These are phyloP conservation scores for Pipra filicauda DNA, from an alignment of 2,113 vertebrate species.

Conservation along the genomic window DNA sequence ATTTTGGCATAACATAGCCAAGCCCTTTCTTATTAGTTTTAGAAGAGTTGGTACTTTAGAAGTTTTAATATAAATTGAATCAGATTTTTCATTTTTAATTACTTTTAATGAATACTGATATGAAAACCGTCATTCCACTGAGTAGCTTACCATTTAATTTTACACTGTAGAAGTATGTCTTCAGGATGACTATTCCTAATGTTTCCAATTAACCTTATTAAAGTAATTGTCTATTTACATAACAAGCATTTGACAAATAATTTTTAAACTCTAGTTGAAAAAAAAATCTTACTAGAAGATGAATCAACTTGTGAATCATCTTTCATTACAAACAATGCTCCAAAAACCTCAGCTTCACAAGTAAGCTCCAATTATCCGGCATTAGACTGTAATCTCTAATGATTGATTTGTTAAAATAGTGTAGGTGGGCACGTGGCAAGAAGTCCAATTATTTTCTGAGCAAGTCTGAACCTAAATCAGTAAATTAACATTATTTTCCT, in stretches of 20 bases:
- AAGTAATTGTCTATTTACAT: conserved; percentile 78
- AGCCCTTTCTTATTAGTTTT: not conserved
- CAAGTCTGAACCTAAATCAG: not conserved
- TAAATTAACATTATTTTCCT: not conserved
- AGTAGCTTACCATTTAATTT: conserved; percentile 56
- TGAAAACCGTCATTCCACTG: conserved; percentile 41
- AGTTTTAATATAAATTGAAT: not conserved
- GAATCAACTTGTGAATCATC: not conserved
- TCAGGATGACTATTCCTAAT: conserved; percentile 68
- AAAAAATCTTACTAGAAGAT: conserved; percentile 30
- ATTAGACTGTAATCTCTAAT: not conserved
- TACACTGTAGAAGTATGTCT: conserved; percentile 49
- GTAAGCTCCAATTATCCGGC: not conserved
- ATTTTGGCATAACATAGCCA: not conserved
- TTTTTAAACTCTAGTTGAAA: conserved; percentile 55
- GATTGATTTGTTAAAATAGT: not conserved
- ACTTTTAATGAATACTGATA: conserved; percentile 32
- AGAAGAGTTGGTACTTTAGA: not conserved
- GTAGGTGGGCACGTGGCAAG: not conserved
- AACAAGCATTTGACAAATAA: conserved; percentile 70
- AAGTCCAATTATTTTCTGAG: not conserved
- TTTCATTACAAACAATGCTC: not conserved
- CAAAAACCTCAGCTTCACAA: not conserved
- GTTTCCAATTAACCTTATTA: conserved; percentile 77
- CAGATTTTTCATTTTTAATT: conserved; percentile 34